Conservation (phyloP, 2,797 vertebrate species). For the Myotis planiceps region DNA sequence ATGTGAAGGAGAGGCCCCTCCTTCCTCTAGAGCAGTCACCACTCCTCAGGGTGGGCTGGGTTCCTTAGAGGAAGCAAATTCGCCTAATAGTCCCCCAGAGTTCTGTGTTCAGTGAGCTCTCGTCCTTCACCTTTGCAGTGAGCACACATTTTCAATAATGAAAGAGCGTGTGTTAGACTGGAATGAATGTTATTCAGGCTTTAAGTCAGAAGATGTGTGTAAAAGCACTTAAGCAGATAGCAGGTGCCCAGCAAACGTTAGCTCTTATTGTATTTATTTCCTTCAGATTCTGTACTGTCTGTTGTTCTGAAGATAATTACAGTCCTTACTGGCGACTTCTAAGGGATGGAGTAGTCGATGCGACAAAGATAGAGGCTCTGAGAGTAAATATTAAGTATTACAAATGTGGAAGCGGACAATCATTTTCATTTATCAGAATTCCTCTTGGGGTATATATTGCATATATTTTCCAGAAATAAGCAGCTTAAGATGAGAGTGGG, state of each 20-base stretch:
- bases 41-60: not conserved
- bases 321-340: not conserved
- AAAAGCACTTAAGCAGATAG: fast-evolving
- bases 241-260: fast-evolving
- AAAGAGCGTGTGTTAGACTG: fast-evolving
- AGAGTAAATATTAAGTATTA: no score
- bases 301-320: not conserved
- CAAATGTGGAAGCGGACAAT: not conserved
- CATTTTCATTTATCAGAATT: not conserved
- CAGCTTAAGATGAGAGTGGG: not conserved
- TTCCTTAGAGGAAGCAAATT: not conserved
- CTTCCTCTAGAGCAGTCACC: fast-evolving
- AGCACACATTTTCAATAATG: fast-evolving
- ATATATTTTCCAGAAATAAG: not conserved
- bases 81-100: not conserved
- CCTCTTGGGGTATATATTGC: not conserved
- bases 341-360: no score
- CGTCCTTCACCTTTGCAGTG: fast-evolving
- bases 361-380: not conserved
- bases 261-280: fast-evolving
- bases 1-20: not conserved
- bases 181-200: fast-evolving
- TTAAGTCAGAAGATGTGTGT: fast-evolving
- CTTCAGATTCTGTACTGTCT: not conserved
- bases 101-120: not conserved